phyloP scores from a whole-genome alignment of 2,888 invertebrate species.

The Busseola fusca region DNA sequence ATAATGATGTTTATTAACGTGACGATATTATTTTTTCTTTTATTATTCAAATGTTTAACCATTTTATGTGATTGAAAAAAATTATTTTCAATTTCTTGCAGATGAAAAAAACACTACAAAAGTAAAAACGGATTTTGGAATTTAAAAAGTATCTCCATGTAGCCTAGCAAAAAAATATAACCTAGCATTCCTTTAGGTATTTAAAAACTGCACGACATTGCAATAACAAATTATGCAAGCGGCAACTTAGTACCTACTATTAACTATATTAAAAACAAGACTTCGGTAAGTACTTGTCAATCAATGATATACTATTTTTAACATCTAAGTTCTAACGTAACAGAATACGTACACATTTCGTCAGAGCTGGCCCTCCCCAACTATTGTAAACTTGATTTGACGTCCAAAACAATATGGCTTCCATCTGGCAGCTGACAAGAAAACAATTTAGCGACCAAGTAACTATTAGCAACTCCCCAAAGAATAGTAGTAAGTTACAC shows the following conservation, averaged over 20 bases:
- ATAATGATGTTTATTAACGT: background rate
- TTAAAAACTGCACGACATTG: background rate
- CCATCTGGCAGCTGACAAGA: constrained; percentile 75
- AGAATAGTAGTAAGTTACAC: constrained; percentile 32
- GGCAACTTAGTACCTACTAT: background rate
- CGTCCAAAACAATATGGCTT: constrained; percentile 72
- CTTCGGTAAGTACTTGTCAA: background rate
- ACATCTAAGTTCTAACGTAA: constrained; percentile 26
- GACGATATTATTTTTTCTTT: background rate
- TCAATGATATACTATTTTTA: background rate
- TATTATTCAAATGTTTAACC: too few species aligned
- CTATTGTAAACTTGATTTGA: constrained; percentile 73
- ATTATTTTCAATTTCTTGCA: too few species aligned
- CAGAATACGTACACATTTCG: constrained; percentile 62
- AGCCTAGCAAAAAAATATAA: too few species aligned
- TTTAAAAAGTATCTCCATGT: too few species aligned
- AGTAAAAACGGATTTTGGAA: background rate
- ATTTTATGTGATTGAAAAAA: too few species aligned
- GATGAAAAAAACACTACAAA: too few species aligned
- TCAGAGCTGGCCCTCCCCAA: constrained; percentile 66
- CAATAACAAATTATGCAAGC: too few species aligned
- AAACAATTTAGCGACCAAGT: constrained; percentile 71
- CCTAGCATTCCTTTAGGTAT: background rate
- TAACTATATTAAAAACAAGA: background rate
- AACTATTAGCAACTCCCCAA: constrained; percentile 57